Base-by-base conservation (phyloP, 2,888 invertebrate species). In the Agapostemon virescens region DNA sequence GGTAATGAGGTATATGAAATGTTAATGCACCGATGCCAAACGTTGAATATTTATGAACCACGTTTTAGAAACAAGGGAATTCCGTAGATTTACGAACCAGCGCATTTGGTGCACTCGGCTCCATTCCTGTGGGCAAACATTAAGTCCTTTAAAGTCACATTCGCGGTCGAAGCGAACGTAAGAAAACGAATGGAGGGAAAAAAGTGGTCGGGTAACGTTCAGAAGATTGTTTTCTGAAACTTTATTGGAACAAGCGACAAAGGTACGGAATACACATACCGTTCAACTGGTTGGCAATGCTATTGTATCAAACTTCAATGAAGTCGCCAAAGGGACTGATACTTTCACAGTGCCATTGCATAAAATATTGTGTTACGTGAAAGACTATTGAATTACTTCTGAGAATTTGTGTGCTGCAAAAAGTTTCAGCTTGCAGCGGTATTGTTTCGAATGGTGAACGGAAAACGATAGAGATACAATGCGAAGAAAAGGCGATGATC, bases 61-160 rank as follows among this genome's bases (percentile, higher is more conserved):
- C 49, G 49, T 49, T 49, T 6, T 49, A n/a, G n/a, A n/a, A 9
- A 49, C n/a, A n/a, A 20, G 9, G n/a, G 49, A n/a, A 49, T 1
- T 6, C 42, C 1, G 42, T 20, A 20, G 49, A 49, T 26, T 55
- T 55, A 55, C 26, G 23, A 26, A 26, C 9, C n/a, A 9, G 49
- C 49, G 11, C n/a, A 20, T 49, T 49, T 9, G 3, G 13, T 23
- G 23, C 52, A 13, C 13, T 52, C 23, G 15, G 55, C 26, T 15
- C 23, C 15, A 26, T 55, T 26, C 23, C 68, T 64, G 38, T 42
- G 36, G 26, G 33, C 58, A 71, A 77, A 71, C 42, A 77, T 71
- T 70, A 49, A 67, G 61, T 68, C 52, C 52, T 30, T 49, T 67
- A 45, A 63, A 77, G 42, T 55, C 23, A 36, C 63, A 55, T 69